Conservation (phyloP, 2,113 vertebrate species). For the Corydoras sp. region DNA sequence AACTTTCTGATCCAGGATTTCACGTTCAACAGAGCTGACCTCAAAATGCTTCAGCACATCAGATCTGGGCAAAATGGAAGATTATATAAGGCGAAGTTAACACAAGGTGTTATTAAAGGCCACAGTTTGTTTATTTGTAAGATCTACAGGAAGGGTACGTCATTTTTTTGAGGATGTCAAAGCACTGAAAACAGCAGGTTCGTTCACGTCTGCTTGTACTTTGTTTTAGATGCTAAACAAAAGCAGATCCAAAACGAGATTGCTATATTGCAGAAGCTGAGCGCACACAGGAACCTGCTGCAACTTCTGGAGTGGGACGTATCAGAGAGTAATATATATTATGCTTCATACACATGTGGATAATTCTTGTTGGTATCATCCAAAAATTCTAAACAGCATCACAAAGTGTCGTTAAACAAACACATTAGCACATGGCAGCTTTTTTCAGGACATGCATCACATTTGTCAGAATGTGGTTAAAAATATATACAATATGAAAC, state of each 20-base stretch:
- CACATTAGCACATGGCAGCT: too few species aligned
- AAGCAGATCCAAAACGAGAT: constrained; percentile 33
- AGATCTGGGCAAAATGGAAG: constrained; percentile 40
- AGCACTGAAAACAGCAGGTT: too few species aligned
- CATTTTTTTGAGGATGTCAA: not conserved
- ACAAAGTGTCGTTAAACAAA: too few species aligned
- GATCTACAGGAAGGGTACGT: constrained; percentile 36
- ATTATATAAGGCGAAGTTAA: constrained; percentile 45
- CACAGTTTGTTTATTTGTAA: constrained; percentile 45
- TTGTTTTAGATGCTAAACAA: constrained; percentile 2
- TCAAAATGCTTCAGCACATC: constrained; percentile 41
- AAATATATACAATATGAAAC: too few species aligned
- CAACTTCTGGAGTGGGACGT: constrained; percentile 19
- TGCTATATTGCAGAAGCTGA: constrained; percentile 37
- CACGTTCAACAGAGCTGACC: constrained; percentile 37
- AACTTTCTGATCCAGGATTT: constrained; percentile 23
- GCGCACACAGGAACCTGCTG: constrained; percentile 35
- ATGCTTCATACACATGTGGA: not conserved
- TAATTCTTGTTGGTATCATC: too few species aligned
- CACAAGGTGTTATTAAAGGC: constrained; percentile 40
- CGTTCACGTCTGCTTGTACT: not conserved
- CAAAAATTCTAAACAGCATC: too few species aligned
- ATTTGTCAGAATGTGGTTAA: too few species aligned
- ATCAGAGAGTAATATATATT: not conserved
- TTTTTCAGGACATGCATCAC: too few species aligned